phyloP scores from a whole-genome alignment of 2,888 invertebrate species.

The Brachyptera risi region DNA sequence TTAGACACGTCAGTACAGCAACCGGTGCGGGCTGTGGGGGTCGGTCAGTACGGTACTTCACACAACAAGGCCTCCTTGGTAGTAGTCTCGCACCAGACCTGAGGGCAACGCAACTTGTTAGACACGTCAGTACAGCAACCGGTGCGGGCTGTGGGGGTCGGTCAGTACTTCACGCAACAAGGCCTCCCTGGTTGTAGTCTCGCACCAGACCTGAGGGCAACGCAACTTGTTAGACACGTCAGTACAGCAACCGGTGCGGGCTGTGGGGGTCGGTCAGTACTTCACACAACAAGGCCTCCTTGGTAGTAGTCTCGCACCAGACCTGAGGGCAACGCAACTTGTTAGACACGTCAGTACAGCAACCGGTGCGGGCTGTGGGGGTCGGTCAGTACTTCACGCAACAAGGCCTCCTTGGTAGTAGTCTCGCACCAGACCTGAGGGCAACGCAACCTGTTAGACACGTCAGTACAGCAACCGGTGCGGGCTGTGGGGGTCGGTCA shows the following conservation, averaged over 20 bases:
- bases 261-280: slow-evolving; percentile 67
- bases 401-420: slow-evolving; percentile 67
- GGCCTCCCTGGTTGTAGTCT: slow-evolving; percentile 71
- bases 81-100: slow-evolving; percentile 82
- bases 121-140: too few relatives aligned
- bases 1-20: too few relatives aligned
- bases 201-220: slow-evolving; percentile 82
- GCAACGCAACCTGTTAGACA: too few relatives aligned
- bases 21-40: slow-evolving; percentile 67
- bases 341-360: too few relatives aligned
- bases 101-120: too few relatives aligned
- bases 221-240: too few relatives aligned
- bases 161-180: slow-evolving; percentile 60
- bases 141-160: slow-evolving; percentile 69
- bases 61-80: slow-evolving; percentile 68
- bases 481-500: slow-evolving; percentile 68
- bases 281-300: slow-evolving; percentile 64
- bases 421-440: slow-evolving; percentile 81
- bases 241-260: slow-evolving; percentile 65
- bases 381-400: slow-evolving; percentile 61
- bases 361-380: slow-evolving; percentile 70
- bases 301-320: slow-evolving; percentile 78
- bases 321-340: too few relatives aligned
- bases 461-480: too few relatives aligned
- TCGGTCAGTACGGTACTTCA: slow-evolving; percentile 60